Percentiles rank a stretch among this genome's conserved stretches.
These are phyloP conservation scores for Cryptosula pallasiana DNA, from an alignment of 2,888 invertebrate species.

Conservation along the genomic window DNA sequence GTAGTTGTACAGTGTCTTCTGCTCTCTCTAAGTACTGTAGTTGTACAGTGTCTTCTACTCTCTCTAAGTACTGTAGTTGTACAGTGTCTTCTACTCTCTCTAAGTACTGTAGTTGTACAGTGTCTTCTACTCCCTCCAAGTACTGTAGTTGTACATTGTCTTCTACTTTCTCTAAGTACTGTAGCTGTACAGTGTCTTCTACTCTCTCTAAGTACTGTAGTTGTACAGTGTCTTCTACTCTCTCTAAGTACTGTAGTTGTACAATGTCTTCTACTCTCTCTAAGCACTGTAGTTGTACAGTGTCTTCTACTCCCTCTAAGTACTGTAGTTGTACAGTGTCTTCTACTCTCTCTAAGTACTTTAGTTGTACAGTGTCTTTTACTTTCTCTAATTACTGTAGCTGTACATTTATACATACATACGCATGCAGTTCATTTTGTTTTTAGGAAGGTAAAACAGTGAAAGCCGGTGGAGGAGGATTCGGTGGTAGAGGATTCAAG, in stretches of 20 bases:
- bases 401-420: neutral
- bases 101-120: neutral
- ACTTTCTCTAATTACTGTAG: neutral
- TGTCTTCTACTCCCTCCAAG: neutral
- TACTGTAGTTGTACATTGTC: neutral
- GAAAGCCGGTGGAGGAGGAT: constrained; percentile 65
- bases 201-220: neutral
- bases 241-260: neutral
- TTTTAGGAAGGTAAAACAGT: constrained; percentile 49
- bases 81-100: neutral
- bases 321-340: neutral
- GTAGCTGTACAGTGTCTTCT: neutral
- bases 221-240: neutral
- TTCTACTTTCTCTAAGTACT: neutral
- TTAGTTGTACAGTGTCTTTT: neutral
- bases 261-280: neutral
- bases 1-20: neutral
- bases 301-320: neutral
- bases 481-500: constrained; percentile 77
- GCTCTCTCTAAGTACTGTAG: neutral
- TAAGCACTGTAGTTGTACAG: neutral
- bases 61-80: neutral
- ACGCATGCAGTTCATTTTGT: neutral
- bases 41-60: neutral
- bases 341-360: neutral